Conservation (phyloP, 2,113 vertebrate genomes). For the Rhodinocichla rosea region DNA sequence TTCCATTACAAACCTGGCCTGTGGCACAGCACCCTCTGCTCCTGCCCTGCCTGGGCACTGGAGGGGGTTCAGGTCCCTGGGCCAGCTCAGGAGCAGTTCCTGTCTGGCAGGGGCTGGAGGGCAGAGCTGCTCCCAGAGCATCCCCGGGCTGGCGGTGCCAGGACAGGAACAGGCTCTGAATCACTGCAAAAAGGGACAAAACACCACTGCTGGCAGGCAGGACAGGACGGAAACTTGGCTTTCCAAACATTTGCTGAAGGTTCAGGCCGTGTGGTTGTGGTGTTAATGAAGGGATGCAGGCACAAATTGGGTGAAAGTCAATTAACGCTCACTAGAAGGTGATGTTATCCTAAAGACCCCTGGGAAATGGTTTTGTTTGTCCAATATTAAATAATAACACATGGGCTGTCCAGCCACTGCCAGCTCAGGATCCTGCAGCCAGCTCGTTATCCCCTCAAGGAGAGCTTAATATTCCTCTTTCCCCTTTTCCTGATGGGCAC, state of each 20-base stretch:
- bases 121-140: not conserved
- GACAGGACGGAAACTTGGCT: not conserved
- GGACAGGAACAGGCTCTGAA: not conserved
- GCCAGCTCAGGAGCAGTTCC: not conserved
- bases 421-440: not conserved
- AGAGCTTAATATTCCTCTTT: not conserved
- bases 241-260: not conserved
- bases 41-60: not conserved
- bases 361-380: conserved; percentile 10
- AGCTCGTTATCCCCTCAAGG: not conserved
- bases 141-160: not conserved
- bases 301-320: not conserved
- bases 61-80: not conserved
- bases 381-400: not conserved
- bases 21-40: not conserved
- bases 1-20: not conserved
- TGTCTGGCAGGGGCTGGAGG: not conserved
- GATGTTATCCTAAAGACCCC: not conserved
- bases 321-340: not conserved
- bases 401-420: not conserved
- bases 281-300: not conserved
- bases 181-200: not conserved
- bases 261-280: not conserved
- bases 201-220: not conserved
- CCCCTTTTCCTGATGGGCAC: not conserved